Evolutionary conservation across 2,797 vertebrate genomes (phyloP).

Genomic region (Gambelia wislizenii): DNA sequence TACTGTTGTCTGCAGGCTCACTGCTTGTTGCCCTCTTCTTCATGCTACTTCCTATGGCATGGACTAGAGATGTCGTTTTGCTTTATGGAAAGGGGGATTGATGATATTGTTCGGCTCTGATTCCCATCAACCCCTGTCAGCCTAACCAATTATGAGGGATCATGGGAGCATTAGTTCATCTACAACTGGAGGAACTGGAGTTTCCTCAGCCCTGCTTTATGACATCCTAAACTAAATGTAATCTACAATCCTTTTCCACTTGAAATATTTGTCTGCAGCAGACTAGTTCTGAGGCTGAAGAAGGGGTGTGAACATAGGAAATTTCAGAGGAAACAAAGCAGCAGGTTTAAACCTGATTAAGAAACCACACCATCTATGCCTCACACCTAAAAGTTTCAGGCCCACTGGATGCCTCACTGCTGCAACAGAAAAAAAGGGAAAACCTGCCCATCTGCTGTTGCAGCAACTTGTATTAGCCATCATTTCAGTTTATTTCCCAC

Average conservation of each 20-base stretch:
- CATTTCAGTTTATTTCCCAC: neutral
- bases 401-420: neutral
- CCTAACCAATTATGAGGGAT: neutral
- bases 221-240: neutral
- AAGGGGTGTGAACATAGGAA: constrained; percentile 11
- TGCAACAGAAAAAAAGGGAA: neutral
- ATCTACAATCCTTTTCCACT: neutral
- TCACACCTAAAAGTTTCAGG: neutral
- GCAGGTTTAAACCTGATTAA: constrained; percentile 29
- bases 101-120: neutral
- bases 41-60: neutral
- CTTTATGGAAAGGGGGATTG: neutral
- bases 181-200: neutral
- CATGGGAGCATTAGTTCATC: neutral
- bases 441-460: constrained; percentile 3
- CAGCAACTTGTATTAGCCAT: neutral
- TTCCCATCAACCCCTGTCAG: neutral
- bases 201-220: neutral
- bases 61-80: neutral
- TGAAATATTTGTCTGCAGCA: neutral
- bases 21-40: neutral
- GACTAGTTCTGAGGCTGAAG: neutral
- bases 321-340: neutral
- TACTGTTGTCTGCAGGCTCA: neutral
- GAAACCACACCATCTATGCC: neutral